These are phyloP conservation scores for Sebastes schlegelii DNA, from an alignment of 2,113 vertebrate species.

Conservation along the genomic window DNA sequence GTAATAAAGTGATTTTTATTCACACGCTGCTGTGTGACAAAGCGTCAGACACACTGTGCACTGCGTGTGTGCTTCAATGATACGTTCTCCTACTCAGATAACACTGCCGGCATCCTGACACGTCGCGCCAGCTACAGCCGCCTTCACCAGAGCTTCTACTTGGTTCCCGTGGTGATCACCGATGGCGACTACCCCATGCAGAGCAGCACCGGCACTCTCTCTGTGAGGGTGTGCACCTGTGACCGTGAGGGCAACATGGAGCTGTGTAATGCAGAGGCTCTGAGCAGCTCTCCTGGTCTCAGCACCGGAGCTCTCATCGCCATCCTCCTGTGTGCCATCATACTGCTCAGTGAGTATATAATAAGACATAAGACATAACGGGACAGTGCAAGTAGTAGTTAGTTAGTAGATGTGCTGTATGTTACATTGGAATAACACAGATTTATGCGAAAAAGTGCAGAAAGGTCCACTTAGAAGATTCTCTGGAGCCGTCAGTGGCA, in stretches of 20 bases:
- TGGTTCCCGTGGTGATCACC: slow-evolving; percentile 92
- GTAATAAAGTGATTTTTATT: slow-evolving; percentile 1
- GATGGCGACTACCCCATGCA: slow-evolving; percentile 92
- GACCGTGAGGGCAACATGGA: slow-evolving; percentile 92
- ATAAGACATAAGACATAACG: background rate
- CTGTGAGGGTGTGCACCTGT: slow-evolving; percentile 93
- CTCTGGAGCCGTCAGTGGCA: background rate
- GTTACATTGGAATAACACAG: background rate
- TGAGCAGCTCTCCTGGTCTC: slow-evolving; percentile 91
- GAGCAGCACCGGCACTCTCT: slow-evolving; percentile 95
- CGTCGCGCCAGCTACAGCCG: slow-evolving; percentile 88
- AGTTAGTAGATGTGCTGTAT: background rate
- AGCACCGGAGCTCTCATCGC: slow-evolving; percentile 94
- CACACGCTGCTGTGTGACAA: background rate
- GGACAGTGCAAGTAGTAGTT: background rate
- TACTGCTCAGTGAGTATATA: slow-evolving; percentile 91
- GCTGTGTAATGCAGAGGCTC: slow-evolving; percentile 90
- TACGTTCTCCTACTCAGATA: slow-evolving; percentile 85
- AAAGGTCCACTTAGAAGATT: background rate
- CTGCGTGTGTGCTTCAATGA: slow-evolving; percentile 1
- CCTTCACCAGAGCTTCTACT: slow-evolving; percentile 88
- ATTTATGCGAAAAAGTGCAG: background rate
- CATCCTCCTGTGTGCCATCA: slow-evolving; percentile 95
- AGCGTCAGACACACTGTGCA: background rate
- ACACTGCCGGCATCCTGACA: slow-evolving; percentile 93